Percentiles rank a stretch among this genome's conserved stretches.
Evolutionary conservation across 2,888 invertebrate genomes (phyloP).

Genomic region (Cenopis cana): DNA sequence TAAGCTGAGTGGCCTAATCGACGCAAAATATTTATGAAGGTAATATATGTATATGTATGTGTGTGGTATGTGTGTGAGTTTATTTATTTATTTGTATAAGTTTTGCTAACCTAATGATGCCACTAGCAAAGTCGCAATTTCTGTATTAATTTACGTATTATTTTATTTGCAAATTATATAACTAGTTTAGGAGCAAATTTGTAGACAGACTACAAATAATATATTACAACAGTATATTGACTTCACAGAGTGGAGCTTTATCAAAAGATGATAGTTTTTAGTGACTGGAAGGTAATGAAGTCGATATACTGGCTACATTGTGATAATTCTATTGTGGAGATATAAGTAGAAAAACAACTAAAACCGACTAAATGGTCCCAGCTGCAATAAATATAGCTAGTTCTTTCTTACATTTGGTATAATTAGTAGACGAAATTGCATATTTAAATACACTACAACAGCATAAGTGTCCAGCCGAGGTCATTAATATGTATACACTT

Average conservation of each 20-base stretch:
- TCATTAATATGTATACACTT: too few species aligned
- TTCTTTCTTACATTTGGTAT: slow-evolving; percentile 43
- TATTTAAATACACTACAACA: slow-evolving; percentile 11
- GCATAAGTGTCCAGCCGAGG: too few species aligned
- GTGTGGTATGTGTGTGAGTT: too few species aligned
- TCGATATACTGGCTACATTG: background rate
- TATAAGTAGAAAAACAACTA: slow-evolving; percentile 43
- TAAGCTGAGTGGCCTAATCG: background rate
- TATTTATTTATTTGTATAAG: too few species aligned
- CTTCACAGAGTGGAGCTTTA: background rate
- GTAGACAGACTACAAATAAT: slow-evolving; percentile 8
- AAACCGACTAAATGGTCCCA: slow-evolving; percentile 62
- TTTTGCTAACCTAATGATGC: slow-evolving; percentile 3
- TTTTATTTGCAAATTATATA: slow-evolving; percentile 20
- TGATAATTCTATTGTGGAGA: slow-evolving; percentile 3
- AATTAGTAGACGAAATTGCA: slow-evolving; percentile 36
- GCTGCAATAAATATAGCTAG: slow-evolving; percentile 44
- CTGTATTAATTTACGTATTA: slow-evolving; percentile 29
- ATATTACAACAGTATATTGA: slow-evolving; percentile 3
- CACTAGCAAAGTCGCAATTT: slow-evolving; percentile 3
- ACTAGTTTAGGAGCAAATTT: slow-evolving; percentile 19
- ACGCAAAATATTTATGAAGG: background rate
- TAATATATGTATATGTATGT: too few species aligned
- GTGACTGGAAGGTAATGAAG: background rate
- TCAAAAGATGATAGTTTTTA: background rate